Evolutionary conservation across 2,797 vertebrate species (phyloP).

Genomic region (Gadopsis bispinosus): DNA sequence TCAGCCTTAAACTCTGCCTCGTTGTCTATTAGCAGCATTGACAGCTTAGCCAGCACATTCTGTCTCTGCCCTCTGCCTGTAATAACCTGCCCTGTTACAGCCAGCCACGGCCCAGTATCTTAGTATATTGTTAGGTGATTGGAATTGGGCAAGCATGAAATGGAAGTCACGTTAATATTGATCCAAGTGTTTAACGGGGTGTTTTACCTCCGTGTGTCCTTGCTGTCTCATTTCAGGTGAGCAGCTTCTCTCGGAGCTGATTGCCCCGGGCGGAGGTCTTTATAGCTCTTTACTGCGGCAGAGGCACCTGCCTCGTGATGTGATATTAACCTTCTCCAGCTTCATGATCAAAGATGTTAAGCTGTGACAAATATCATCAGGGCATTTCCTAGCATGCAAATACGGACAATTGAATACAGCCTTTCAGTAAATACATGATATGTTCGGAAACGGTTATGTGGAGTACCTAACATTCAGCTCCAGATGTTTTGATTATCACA

Average conservation of each 20-base stretch:
- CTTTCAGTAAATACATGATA: constrained; percentile 11
- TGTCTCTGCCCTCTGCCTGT: constrained; percentile 88
- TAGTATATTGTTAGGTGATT: constrained; percentile 95
- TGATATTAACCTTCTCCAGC: constrained; percentile 62
- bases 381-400: constrained; percentile 49
- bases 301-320: constrained; percentile 41
- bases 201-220: constrained; percentile 94
- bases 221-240: constrained; percentile 90
- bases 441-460: neutral
- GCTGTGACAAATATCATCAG: constrained; percentile 34
- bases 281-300: constrained; percentile 70
- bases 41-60: constrained; percentile 95
- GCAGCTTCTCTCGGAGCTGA: constrained; percentile 79
- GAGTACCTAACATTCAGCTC: constrained; percentile 54
- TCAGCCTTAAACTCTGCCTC: constrained; percentile 85
- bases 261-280: constrained; percentile 69
- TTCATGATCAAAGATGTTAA: constrained; percentile 69
- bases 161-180: constrained; percentile 99
- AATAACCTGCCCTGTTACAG: constrained; percentile 93
- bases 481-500: constrained; percentile 84
- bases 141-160: constrained; percentile 99
- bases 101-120: constrained; percentile 87
- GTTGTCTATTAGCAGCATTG: constrained; percentile 93
- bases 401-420: constrained; percentile 22
- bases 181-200: constrained; percentile 94